Base-by-base conservation (phyloP, 2,113 vertebrate genomes). In the Elanus axillaris region DNA sequence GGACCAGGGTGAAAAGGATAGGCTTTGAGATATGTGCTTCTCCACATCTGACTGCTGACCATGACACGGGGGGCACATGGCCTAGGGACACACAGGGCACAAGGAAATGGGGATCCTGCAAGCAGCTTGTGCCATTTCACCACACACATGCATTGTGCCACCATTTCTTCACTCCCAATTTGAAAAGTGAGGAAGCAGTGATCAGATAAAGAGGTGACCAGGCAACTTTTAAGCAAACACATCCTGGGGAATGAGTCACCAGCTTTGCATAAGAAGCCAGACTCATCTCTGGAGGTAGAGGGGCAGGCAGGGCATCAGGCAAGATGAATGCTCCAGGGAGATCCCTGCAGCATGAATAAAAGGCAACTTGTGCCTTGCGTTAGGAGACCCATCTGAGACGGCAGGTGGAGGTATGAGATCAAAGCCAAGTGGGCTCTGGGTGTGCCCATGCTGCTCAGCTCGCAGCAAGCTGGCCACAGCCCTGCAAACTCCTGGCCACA, bases 1-100 rank as follows among this genome's bases (percentile, higher is more conserved):
- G 56, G 50, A 53, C 26, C 34, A 19, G 38, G 42, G 55, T 85
- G 85, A 48, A 81, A 77, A 74, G 31, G 31, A 21, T 36, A 25
- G 45, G 29, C 13, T 18, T 77, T 47, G 80, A 69, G 26, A 40
- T 3, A 20, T 3, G 19, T 10, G 10, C 25, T 7, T 2, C 34
- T 76, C 19, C 56, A 31, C 32, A 45, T 62, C 32, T 14, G 69
- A 47, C 32, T 2, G 5, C 60, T 88, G 84, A 58, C 67, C 59
- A 32, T 40, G 16, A 0, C 19, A 8, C 6, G 18, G 22, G 6
- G 6, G 6, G 68, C 21, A 23, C 9, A 4, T 0, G 0, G 32
- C 55, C 76, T 52, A 45, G 36, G 63, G 56, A 56, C 66, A 83
- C 19, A 25, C 15, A 21, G 66, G 50, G 32, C 38, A 58, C 8